phyloP scores from a whole-genome alignment of 2,113 vertebrate species.

The Coregonus clupeaformis region DNA sequence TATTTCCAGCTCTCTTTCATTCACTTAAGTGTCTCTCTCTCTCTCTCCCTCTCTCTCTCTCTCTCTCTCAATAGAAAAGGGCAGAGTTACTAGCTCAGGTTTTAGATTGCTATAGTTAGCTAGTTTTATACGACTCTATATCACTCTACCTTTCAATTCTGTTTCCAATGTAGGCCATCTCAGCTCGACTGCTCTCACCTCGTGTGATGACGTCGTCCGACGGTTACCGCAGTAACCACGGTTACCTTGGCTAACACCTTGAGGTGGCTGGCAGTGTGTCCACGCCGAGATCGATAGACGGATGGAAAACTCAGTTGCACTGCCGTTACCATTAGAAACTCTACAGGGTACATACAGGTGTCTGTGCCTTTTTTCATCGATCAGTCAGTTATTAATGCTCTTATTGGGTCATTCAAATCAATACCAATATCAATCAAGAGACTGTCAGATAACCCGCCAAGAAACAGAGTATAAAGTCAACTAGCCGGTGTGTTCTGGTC shows the following conservation, averaged over 20 bases:
- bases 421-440: too few species aligned
- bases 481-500: too few species aligned
- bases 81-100: constrained; percentile 43
- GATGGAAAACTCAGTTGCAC: neutral
- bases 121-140: constrained; percentile 7
- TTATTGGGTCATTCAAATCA: too few species aligned
- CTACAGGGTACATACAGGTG: neutral
- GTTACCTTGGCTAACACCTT: neutral
- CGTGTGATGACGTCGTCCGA: neutral
- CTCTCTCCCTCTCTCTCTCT: constrained; percentile 22
- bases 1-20: constrained; percentile 23
- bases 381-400: too few species aligned
- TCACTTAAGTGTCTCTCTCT: neutral
- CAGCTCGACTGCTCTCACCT: neutral
- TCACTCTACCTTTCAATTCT: neutral
- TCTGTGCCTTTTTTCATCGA: neutral
- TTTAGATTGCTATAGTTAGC: neutral
- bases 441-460: too few species aligned
- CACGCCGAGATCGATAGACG: neutral
- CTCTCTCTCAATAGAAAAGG: constrained; percentile 19
- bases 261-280: neutral
- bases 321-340: neutral
- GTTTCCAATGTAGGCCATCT: neutral
- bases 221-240: neutral
- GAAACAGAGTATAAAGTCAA: too few species aligned